phyloP scores from a whole-genome alignment of 2,113 vertebrate genomes.

The Patagioenas fasciata region DNA sequence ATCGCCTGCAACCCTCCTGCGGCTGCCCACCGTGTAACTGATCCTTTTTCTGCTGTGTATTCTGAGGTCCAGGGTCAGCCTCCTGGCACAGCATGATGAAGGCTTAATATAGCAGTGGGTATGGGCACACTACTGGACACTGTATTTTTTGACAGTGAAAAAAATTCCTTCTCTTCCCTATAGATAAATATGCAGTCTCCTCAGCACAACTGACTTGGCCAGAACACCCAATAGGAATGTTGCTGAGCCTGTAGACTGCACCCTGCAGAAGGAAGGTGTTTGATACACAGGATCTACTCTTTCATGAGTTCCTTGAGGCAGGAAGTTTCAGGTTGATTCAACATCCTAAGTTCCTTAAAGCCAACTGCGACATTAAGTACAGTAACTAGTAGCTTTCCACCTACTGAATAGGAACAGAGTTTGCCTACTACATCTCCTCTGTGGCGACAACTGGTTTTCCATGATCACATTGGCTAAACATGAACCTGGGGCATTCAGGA shows the following conservation, averaged over 20 bases:
- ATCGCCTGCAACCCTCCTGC: background rate
- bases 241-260: background rate
- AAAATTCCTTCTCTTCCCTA: background rate
- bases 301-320: background rate
- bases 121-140: background rate
- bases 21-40: background rate
- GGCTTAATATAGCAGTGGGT: background rate
- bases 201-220: background rate
- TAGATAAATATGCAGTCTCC: background rate
- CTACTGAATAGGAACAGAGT: background rate
- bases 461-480: background rate
- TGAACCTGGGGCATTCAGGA: background rate
- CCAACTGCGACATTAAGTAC: background rate
- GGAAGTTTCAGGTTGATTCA: background rate
- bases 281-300: background rate
- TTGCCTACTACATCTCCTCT: background rate
- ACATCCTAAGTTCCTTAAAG: background rate
- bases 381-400: background rate
- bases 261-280: background rate
- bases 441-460: background rate
- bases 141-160: background rate
- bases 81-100: background rate
- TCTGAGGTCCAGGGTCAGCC: background rate
- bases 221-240: background rate
- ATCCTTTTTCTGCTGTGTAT: background rate